Conservation (phyloP, 2,113 vertebrate species). For the Morone saxatilis region DNA sequence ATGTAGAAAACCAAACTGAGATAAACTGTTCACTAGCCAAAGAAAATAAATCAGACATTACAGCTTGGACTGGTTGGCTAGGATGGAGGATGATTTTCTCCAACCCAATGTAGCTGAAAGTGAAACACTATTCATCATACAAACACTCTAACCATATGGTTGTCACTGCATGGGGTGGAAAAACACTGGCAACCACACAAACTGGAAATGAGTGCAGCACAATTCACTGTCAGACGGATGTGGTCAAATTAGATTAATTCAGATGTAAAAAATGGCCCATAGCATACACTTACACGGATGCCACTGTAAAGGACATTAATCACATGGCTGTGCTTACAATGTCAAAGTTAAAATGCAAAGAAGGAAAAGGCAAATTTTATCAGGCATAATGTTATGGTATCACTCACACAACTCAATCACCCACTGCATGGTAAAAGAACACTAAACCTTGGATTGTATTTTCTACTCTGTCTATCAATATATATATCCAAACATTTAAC, state of each 20-base stretch:
- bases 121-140: slow-evolving; percentile 41
- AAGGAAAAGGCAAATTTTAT: not conserved
- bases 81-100: not conserved
- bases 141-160: slow-evolving; percentile 51
- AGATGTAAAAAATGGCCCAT: not conserved
- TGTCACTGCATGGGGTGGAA: slow-evolving; percentile 44
- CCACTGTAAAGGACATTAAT: not conserved
- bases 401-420: not conserved
- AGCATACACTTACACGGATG: not conserved
- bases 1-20: not conserved
- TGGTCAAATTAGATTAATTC: slow-evolving; percentile 10
- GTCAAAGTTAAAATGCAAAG: not conserved
- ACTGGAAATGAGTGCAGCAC: slow-evolving; percentile 6
- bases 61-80: not conserved
- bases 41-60: not conserved
- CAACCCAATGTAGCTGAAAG: slow-evolving; percentile 1
- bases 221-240: slow-evolving; percentile 7
- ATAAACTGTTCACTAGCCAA: not conserved
- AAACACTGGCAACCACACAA: slow-evolving; percentile 50
- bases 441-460: not conserved
- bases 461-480: not conserved
- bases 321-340: not conserved
- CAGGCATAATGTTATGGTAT: not conserved
- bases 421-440: not conserved
- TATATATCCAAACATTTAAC: not conserved